These are phyloP conservation scores for Itoplectis maculator DNA, from an alignment of 2,888 invertebrate genomes.

Conservation along the genomic window DNA sequence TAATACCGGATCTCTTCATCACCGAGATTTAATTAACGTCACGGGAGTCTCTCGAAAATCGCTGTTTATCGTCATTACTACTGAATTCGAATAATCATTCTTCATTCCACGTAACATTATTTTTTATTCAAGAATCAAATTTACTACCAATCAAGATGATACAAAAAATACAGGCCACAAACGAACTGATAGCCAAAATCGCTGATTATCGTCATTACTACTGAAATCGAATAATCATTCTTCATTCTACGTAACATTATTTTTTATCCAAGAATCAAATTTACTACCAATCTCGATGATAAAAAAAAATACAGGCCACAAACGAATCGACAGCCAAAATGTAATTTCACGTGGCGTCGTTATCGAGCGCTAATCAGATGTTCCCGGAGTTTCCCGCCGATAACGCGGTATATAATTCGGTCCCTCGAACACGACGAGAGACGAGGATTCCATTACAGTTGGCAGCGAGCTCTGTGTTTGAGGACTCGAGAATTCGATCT, in stretches of 20 bases:
- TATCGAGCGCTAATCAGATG: not conserved
- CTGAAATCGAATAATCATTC: no score
- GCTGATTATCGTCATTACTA: no score
- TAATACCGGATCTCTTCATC: not conserved
- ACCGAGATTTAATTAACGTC: not conserved
- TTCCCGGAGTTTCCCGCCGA: not conserved
- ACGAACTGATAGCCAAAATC: no score
- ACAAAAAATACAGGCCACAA: not conserved
- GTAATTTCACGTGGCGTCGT: not conserved
- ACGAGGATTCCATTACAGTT: conserved; percentile 1
- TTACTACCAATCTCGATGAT: no score
- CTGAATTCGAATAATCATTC: no score
- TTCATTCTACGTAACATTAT: no score
- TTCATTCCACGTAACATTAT: no score
- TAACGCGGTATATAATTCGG: not conserved
- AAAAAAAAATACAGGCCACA: not conserved
- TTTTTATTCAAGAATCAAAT: no score
- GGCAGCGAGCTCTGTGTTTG: conserved; percentile 11
- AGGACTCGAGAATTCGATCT: conserved; percentile 4
- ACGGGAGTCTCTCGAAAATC: not conserved
- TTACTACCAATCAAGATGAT: no score
- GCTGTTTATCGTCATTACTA: not conserved
- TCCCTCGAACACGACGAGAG: not conserved
- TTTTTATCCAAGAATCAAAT: no score
- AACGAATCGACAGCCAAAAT: not conserved